These are phyloP conservation scores for Platichthys stellatus DNA, from an alignment of 2,113 vertebrate species.

Conservation along the genomic window DNA sequence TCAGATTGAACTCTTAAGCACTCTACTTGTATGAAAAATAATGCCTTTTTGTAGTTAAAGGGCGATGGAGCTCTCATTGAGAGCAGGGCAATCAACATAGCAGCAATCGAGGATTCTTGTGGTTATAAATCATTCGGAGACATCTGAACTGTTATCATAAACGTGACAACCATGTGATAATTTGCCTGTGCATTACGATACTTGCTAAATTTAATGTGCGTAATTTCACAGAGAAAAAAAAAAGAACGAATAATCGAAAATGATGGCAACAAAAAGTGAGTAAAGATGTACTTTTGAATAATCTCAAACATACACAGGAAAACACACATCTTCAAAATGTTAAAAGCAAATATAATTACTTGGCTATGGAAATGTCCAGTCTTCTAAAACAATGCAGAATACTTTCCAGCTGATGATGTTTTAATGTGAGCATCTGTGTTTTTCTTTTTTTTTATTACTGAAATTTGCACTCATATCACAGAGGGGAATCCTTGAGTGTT, in stretches of 20 bases:
- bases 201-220: slow-evolving; percentile 3
- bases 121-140: slow-evolving; percentile 47
- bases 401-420: not conserved
- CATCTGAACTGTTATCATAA: slow-evolving; percentile 23
- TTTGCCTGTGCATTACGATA: slow-evolving; percentile 1
- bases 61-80: slow-evolving; percentile 49
- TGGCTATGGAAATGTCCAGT: not conserved
- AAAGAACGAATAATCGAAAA: not conserved
- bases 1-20: slow-evolving; percentile 68
- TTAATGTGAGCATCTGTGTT: not conserved
- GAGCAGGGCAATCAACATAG: slow-evolving; percentile 13
- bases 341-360: not conserved
- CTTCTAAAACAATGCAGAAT: not conserved
- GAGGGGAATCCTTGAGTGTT: slow-evolving; percentile 20
- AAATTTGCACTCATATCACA: slow-evolving; percentile 42
- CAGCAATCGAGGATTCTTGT: slow-evolving; percentile 35
- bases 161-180: slow-evolving; percentile 30
- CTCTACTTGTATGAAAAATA: slow-evolving; percentile 59
- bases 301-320: not conserved
- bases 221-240: not conserved
- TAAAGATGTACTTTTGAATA: not conserved
- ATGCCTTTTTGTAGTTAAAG: slow-evolving; percentile 54
- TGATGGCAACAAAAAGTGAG: not conserved
- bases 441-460: not conserved
- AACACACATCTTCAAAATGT: not conserved